These are phyloP conservation scores for Anabacerthia variegaticeps DNA, from an alignment of 2,797 vertebrate genomes.

Conservation along the genomic window DNA sequence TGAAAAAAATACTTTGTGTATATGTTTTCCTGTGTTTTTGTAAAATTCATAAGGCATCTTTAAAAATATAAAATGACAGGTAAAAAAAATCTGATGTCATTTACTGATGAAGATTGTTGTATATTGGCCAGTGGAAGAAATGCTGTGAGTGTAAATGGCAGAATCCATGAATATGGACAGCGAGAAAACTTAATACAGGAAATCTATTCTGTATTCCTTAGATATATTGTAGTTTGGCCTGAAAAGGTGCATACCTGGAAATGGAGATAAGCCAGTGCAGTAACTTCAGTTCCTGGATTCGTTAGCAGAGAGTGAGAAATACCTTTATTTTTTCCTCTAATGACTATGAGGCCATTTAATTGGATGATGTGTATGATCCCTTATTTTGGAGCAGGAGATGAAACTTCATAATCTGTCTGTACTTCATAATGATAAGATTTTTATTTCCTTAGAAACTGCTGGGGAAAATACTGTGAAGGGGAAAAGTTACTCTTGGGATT, in stretches of 20 bases:
- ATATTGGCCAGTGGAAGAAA: not conserved
- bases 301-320: not conserved
- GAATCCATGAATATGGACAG: not conserved
- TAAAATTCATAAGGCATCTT: not conserved
- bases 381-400: not conserved
- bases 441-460: not conserved
- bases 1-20: not conserved
- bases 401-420: not conserved
- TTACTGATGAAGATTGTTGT: not conserved
- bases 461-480: not conserved
- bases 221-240: not conserved
- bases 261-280: not conserved
- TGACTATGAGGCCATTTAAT: not conserved
- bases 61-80: not conserved
- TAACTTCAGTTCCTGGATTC: not conserved
- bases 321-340: not conserved
- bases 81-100: not conserved
- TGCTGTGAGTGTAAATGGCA: not conserved
- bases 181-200: not conserved
- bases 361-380: not conserved
- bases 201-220: not conserved
- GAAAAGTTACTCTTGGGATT: not conserved
- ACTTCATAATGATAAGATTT: not conserved
- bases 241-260: not conserved
- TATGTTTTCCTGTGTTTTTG: not conserved